phyloP scores from a whole-genome alignment of 2,113 vertebrate genomes.

The Paratilapia polleni region DNA sequence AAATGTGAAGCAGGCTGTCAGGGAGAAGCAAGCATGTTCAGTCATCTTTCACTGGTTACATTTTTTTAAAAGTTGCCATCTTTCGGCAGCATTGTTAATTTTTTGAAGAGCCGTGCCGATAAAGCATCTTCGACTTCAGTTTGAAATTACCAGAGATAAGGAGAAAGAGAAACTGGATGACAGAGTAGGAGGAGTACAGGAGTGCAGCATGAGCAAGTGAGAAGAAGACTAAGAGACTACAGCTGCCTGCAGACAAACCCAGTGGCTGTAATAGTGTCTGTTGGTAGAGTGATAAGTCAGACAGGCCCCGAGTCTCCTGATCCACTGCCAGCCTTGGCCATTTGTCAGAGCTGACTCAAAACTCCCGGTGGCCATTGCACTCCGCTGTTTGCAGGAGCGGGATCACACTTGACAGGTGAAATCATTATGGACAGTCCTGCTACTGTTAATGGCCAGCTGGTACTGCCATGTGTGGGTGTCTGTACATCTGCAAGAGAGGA shows the following conservation, averaged over 20 bases:
- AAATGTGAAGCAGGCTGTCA: not conserved
- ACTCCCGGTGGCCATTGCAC: constrained; percentile 67
- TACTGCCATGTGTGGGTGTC: constrained; percentile 26
- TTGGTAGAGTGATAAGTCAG: constrained; percentile 73
- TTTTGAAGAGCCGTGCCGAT: constrained; percentile 1
- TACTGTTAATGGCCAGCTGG: constrained; percentile 54
- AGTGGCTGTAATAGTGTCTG: constrained; percentile 72
- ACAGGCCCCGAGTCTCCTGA: constrained; percentile 68
- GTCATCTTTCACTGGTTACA: not conserved
- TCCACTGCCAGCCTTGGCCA: constrained; percentile 67
- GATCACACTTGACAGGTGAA: constrained; percentile 69
- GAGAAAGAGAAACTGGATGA: constrained; percentile 24
- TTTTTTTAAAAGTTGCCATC: constrained; percentile 12
- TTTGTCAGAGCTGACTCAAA: constrained; percentile 77
- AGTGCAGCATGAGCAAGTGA: constrained; percentile 23
- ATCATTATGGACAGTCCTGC: constrained; percentile 56
- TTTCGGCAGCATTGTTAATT: constrained; percentile 32
- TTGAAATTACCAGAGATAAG: constrained; percentile 21
- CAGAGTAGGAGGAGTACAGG: constrained; percentile 27
- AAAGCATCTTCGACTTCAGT: constrained; percentile 12
- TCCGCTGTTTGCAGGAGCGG: constrained; percentile 46
- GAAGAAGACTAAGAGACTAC: constrained; percentile 16
- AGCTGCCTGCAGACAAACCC: constrained; percentile 65
- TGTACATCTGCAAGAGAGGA: not conserved
- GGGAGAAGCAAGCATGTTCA: not conserved